Base-by-base conservation (phyloP, 2,797 vertebrate genomes). In the Philypnodon macrostomus region DNA sequence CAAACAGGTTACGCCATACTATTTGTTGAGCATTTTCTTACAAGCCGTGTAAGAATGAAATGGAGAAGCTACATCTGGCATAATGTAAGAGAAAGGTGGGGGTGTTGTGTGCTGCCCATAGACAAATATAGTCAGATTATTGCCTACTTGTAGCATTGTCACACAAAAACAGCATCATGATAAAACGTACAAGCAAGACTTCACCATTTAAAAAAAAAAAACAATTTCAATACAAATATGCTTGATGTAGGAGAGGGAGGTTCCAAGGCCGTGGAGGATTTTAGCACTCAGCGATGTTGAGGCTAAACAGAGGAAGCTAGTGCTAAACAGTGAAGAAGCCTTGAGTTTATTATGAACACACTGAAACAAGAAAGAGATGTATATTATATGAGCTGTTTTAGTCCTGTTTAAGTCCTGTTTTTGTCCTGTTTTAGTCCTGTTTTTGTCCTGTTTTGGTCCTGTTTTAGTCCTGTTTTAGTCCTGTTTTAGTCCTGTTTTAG, bases 221-320 rank as follows among this genome's bases (percentile, higher is more conserved):
- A 33, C 63, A 44, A 32, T 38, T 50, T 32, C 54, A 46, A n/a
- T 64, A 60, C 53, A 65, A 64, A 71, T 24, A 44, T 50, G 54
- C 50, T 39, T 36, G 14, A 24, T 13, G 4, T 66, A 60, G 55
- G 52, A 56, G 14, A 70, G 66, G 49, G 26, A 17, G 1, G 57
- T 36, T 46, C 53, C 51, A 54, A 80, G 72, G 77, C 77, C 64
- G 55, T 65, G 14, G 57, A 47, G 44, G 35, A 39, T 52, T 56
- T 46, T n/a, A n/a, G n/a, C 40, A 36, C 53, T 37, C 47, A 29
- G 45, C 10, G n/a, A 44, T 58, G 66, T 64, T 63, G 53, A 75
- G 58, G 44, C 75, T 64, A n/a, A n/a, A n/a, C 11, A 19, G 23
- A 18, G 29, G 36, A 36, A 13, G 16, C 30, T 19, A 2, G 4